phyloP scores from a whole-genome alignment of 2,888 invertebrate genomes.

The Polyommatus icarus region DNA sequence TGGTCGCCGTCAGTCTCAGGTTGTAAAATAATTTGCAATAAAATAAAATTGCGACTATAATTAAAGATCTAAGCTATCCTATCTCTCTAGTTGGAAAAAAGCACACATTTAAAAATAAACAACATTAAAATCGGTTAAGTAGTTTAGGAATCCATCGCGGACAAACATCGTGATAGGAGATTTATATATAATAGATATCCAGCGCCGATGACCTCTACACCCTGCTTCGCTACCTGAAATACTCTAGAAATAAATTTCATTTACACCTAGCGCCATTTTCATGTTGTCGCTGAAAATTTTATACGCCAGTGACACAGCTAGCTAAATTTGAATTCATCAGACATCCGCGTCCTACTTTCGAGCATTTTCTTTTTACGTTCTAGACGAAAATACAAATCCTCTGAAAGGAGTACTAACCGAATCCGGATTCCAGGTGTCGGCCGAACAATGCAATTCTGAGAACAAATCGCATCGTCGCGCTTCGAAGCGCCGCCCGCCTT shows the following conservation, averaged over 20 bases:
- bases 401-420: constrained; percentile 54
- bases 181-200: too few species aligned
- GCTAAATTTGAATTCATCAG: constrained; percentile 31
- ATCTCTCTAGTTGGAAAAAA: too few species aligned
- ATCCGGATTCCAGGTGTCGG: constrained; percentile 72
- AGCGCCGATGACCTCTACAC: too few species aligned
- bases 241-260: not conserved
- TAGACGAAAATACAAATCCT: constrained; percentile 39
- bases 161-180: too few species aligned
- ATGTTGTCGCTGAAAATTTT: not conserved
- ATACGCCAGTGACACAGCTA: not conserved
- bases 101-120: too few species aligned
- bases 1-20: too few species aligned
- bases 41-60: too few species aligned
- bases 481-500: constrained; percentile 20
- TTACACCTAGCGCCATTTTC: not conserved
- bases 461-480: constrained; percentile 62
- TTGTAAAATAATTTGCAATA: too few species aligned
- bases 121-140: too few species aligned
- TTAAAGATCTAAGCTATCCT: too few species aligned
- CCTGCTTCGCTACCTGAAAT: not conserved
- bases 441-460: constrained; percentile 70
- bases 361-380: constrained; percentile 28
- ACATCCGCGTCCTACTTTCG: constrained; percentile 25
- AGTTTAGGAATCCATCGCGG: too few species aligned